These are phyloP conservation scores for Leucophenga varia DNA, from an alignment of 1,140 invertebrate species.

Conservation along the genomic window DNA sequence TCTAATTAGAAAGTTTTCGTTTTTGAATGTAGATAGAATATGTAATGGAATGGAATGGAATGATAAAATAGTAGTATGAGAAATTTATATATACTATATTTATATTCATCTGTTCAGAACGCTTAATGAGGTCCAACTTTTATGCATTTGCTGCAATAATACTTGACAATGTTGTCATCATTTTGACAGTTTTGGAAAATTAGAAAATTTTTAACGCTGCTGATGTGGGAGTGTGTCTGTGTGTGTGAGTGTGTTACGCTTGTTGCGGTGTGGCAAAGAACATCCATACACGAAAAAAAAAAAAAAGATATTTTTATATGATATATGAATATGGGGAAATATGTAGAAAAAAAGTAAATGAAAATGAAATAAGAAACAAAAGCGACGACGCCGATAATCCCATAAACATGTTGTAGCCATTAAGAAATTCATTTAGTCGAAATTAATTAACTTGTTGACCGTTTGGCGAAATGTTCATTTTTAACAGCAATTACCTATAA, in stretches of 20 bases:
- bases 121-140: slow-evolving; percentile 48
- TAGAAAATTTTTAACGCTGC: not conserved
- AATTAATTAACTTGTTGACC: slow-evolving; percentile 51
- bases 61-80: too few species aligned
- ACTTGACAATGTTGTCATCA: slow-evolving; percentile 49
- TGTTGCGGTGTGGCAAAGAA: too few species aligned
- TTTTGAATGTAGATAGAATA: slow-evolving; percentile 20
- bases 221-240: not conserved
- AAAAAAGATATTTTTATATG: too few species aligned
- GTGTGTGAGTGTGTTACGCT: slow-evolving; percentile 7
- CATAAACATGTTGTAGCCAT: slow-evolving; percentile 51
- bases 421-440: slow-evolving; percentile 47
- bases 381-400: slow-evolving; percentile 39
- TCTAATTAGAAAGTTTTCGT: slow-evolving; percentile 44
- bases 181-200: slow-evolving; percentile 26
- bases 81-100: too few species aligned
- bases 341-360: too few species aligned
- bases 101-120: slow-evolving; percentile 29
- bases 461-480: too few species aligned
- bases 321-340: too few species aligned
- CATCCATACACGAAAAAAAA: too few species aligned
- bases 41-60: too few species aligned
- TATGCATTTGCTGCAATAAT: slow-evolving; percentile 41
- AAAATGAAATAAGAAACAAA: too few species aligned
- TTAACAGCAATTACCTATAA: slow-evolving; percentile 43